Evolutionary conservation across 2,888 invertebrate species (phyloP).

Genomic region (Blomia tropicalis): DNA sequence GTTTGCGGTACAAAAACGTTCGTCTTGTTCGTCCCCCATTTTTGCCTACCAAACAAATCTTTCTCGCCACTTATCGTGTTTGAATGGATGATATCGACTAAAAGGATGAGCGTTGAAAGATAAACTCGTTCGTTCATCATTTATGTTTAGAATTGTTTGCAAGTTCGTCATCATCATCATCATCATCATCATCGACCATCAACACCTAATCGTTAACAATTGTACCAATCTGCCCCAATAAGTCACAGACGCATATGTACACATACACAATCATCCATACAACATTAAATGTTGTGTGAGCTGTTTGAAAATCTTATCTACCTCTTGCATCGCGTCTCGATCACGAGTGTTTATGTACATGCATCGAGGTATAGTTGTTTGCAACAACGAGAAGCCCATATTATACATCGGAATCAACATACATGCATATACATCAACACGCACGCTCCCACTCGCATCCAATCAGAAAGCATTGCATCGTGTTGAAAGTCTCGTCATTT

Average conservation of each 20-base stretch:
- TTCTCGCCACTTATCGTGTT: no score
- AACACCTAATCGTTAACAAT: neutral
- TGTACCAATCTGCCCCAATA: neutral
- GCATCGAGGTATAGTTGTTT: no score
- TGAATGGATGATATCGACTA: no score
- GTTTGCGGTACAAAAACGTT: no score
- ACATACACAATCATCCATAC: neutral
- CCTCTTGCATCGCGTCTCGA: constrained; percentile 9
- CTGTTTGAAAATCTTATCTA: constrained; percentile 5
- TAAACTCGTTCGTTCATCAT: no score
- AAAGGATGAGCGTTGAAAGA: no score
- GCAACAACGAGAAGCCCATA: neutral
- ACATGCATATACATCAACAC: neutral
- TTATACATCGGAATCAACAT: neutral
- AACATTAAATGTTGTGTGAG: neutral
- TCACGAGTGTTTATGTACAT: constrained; percentile 1
- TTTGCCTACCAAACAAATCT: no score
- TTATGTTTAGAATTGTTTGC: no score
- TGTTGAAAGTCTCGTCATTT: neutral
- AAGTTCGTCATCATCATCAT: neutral
- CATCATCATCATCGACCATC: neutral
- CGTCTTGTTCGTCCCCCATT: no score
- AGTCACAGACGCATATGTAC: neutral
- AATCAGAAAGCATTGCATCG: neutral
- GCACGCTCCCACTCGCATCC: neutral